Base-by-base conservation (phyloP, 2,113 vertebrate species). In the Psettodes erumei region DNA sequence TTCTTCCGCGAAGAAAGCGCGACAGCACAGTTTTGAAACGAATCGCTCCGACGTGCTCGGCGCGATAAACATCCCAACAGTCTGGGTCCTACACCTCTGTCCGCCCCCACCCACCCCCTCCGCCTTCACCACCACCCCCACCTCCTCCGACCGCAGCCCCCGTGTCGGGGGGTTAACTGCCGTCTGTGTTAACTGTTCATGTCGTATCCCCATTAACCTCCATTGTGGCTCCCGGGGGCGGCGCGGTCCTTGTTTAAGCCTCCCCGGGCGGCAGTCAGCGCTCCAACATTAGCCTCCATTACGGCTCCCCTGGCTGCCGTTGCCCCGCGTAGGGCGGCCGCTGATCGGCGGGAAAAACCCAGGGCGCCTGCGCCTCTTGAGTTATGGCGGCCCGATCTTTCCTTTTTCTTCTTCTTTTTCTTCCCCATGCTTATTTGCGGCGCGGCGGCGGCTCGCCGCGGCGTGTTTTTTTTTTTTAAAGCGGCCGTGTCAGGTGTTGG, bases 181-280 rank as follows among this genome's bases (percentile, higher is more conserved):
- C 42, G 67, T 86, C 82, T 82, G 88, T 93, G 93, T 94, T 93
- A 92, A 91, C 86, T 83, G 85, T 83, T 86, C 90, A 71, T 93
- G 93, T 93, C 90, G 83, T 90, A 88, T 91, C 88, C 89, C 85
- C 90, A 93, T 93, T 94, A 93, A 92, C 90, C 90, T 91, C 83
- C 75, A 80, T 84, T 87, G 87, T 88, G 86, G 90, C 82, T 90
- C 85, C 73, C 73, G 54, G 59, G 87, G 79, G 88, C 56, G 43
- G n/a, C 77, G 53, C 64, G 71, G 61, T 86, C 79, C 87, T 84
- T 86, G 86, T 84, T 88, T 67, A 89, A 91, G 79, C 85, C 86
- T 87, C 87, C 87, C 88, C 42, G 67, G 80, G 88, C 86, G 89
- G 82, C 91, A 88, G 91, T 86, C 79, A 86, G 88, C 64, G 81